A percentile compares a stretch with the other conserved stretches of the same genome.
phyloP scores from a whole-genome alignment of 2,113 vertebrate species.

The Oostethus manadensis region DNA sequence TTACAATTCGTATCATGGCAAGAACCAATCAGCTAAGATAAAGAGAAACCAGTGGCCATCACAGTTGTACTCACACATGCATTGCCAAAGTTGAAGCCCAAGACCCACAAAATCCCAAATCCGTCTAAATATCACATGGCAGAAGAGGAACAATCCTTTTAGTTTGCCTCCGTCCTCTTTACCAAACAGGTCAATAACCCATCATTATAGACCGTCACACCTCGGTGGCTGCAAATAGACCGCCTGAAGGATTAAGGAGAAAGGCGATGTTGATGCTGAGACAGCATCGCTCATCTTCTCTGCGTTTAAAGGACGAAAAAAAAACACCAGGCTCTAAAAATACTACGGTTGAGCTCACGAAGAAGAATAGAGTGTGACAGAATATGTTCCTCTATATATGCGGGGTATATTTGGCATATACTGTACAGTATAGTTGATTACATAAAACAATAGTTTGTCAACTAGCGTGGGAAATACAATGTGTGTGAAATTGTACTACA shows the following conservation, averaged over 20 bases:
- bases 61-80: too few relatives aligned
- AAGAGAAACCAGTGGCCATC: too few relatives aligned
- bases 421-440: too few relatives aligned
- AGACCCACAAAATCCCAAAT: constrained; percentile 20
- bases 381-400: constrained; percentile 49
- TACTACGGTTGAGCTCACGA: constrained; percentile 20
- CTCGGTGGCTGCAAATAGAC: constrained; percentile 81
- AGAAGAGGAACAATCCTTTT: constrained; percentile 67
- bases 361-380: constrained; percentile 32
- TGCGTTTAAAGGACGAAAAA: constrained; percentile 39
- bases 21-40: too few relatives aligned
- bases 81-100: constrained; percentile 3
- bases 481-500: too few relatives aligned
- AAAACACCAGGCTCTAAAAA: constrained; percentile 24
- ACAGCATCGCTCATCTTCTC: constrained; percentile 71
- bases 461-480: too few relatives aligned
- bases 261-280: constrained; percentile 64
- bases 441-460: background rate
- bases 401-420: constrained; percentile 21
- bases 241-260: constrained; percentile 80
- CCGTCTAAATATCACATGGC: constrained; percentile 43
- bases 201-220: constrained; percentile 87
- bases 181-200: constrained; percentile 87
- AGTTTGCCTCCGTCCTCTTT: constrained; percentile 64
- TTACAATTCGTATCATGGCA: too few relatives aligned